Evolutionary conservation across 2,113 vertebrate species (phyloP).

Genomic region (Engystomops pustulosus): DNA sequence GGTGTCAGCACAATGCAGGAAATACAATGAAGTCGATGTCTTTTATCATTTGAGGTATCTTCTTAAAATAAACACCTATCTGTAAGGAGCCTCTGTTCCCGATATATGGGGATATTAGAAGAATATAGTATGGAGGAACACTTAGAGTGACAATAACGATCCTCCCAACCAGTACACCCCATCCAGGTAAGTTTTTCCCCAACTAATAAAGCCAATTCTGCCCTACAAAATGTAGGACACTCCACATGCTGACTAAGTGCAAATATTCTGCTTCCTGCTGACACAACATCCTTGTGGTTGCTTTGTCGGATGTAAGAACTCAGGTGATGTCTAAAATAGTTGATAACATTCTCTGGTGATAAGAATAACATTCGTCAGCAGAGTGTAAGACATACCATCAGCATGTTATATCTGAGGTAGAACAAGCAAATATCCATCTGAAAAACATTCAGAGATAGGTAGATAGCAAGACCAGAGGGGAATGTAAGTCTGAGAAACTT

Average conservation of each 20-base stretch:
- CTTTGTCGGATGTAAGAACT: neutral
- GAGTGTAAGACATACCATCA: no score
- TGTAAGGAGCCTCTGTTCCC: no score
- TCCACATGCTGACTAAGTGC: conserved; percentile 31
- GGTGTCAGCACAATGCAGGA: conserved; percentile 3
- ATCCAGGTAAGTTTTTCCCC: neutral
- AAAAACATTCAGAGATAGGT: no score
- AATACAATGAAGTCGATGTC: neutral
- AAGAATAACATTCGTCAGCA: conserved; percentile 36
- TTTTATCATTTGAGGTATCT: neutral
- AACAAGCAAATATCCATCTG: neutral
- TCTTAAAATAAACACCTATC: no score
- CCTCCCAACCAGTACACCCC: neutral
- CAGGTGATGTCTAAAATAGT: conserved; percentile 11
- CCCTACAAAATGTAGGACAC: conserved; percentile 22
- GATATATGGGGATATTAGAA: no score
- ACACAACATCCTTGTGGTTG: conserved; percentile 45
- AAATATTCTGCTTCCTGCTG: conserved; percentile 29
- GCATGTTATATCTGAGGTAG: neutral
- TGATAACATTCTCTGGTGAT: conserved; percentile 9
- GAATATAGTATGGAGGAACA: neutral
- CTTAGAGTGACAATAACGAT: neutral
- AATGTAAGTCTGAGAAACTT: no score
- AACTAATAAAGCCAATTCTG: neutral
- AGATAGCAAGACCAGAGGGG: neutral